Conservation (phyloP, 2,888 invertebrate genomes). For the Drosophila trichaetosa region DNA sequence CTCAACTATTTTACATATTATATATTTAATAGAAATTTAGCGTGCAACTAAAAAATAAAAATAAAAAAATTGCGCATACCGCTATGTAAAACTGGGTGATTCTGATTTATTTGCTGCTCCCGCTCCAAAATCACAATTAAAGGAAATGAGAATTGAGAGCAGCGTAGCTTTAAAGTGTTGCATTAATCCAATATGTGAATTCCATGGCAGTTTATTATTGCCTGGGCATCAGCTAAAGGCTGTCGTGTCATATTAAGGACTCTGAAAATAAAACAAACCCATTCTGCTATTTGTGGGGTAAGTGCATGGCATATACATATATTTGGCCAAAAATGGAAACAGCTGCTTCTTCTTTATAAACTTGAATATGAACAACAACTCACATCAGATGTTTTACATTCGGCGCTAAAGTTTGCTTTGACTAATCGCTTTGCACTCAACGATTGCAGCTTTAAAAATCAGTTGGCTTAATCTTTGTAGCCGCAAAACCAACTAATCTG, state of each 20-base stretch:
- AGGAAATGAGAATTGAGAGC: constrained; percentile 73
- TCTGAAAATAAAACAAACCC: background rate
- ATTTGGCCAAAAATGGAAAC: background rate
- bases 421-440: constrained; percentile 1
- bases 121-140: constrained; percentile 48
- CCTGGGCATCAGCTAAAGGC: background rate
- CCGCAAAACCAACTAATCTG: constrained; percentile 48
- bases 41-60: constrained; percentile 46
- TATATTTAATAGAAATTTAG: constrained; percentile 61
- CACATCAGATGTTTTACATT: background rate
- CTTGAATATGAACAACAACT: background rate
- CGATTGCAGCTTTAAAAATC: constrained; percentile 17
- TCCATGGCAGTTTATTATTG: background rate
- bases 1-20: constrained; percentile 72
- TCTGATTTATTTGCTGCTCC: constrained; percentile 59
- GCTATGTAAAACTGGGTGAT: constrained; percentile 50
- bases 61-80: constrained; percentile 65
- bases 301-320: background rate
- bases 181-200: constrained; percentile 1
- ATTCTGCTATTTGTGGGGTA: background rate
- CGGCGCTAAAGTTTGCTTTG: background rate
- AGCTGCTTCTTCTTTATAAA: background rate
- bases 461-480: constrained; percentile 41
- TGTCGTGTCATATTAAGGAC: background rate
- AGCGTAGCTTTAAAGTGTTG: constrained; percentile 42